Evolutionary conservation across 1,140 invertebrate species (phyloP).

Genomic region (Aphelenchoides fujianensis): DNA sequence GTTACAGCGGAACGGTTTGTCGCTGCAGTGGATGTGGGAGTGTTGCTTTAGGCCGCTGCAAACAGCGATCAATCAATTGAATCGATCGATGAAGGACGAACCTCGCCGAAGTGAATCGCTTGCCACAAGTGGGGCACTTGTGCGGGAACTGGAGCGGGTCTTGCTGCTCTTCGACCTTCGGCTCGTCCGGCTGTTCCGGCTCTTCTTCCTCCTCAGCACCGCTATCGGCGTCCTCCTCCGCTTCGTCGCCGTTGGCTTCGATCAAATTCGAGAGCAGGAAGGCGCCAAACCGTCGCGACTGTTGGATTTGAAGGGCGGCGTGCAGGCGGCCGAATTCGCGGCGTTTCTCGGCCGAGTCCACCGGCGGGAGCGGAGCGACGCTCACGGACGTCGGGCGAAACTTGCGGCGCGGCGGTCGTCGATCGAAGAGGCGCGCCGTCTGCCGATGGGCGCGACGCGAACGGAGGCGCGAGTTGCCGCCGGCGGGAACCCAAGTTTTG

Average conservation of each 20-base stretch:
- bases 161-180: too few species aligned
- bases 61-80: too few species aligned
- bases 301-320: background rate
- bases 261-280: background rate
- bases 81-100: too few species aligned
- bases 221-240: background rate
- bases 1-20: conserved; percentile 86
- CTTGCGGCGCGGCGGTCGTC: background rate
- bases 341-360: background rate
- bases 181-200: too few species aligned
- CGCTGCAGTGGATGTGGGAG: conserved; percentile 95
- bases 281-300: background rate
- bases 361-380: too few species aligned
- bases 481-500: background rate
- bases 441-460: background rate
- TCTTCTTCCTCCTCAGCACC: conserved; percentile 5
- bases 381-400: background rate
- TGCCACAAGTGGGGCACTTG: conserved; percentile 44
- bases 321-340: background rate
- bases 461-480: too few species aligned
- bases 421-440: background rate
- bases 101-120: conserved; percentile 51
- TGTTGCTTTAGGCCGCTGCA: conserved; percentile 98
- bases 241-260: background rate
- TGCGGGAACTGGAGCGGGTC: conserved; percentile 27